Evolutionary conservation across 2,888 invertebrate species (phyloP).

Genomic region (Phorcus lineatus): DNA sequence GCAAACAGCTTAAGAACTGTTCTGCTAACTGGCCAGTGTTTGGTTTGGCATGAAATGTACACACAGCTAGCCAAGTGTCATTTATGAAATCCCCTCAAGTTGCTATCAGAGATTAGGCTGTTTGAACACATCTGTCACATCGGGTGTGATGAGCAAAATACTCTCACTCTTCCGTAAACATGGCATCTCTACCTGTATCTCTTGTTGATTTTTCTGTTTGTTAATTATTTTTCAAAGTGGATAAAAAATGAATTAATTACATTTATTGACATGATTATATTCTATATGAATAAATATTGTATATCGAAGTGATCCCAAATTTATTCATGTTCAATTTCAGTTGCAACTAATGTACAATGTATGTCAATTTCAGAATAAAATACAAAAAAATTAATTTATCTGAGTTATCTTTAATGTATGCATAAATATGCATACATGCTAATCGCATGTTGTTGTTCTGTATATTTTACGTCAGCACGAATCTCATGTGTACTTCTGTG

Average conservation of each 20-base stretch:
- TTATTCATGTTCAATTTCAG: no score
- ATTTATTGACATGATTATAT: no score
- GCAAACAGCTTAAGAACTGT: constrained; percentile 14
- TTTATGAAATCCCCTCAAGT: not conserved
- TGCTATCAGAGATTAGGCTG: constrained; percentile 10
- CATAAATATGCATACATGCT: not conserved
- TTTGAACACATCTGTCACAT: constrained; percentile 19
- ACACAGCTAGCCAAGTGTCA: not conserved
- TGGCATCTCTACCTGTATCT: no score
- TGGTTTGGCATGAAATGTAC: not conserved
- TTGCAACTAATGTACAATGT: no score
- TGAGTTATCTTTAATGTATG: not conserved
- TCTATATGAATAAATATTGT: no score
- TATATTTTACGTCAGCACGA: not conserved
- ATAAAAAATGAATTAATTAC: no score
- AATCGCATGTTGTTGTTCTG: not conserved
- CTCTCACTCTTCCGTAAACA: no score
- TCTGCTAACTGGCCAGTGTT: constrained; percentile 8
- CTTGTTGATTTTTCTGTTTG: no score
- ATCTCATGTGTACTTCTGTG: not conserved
- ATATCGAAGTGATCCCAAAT: no score
- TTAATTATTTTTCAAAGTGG: no score
- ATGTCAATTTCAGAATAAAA: no score
- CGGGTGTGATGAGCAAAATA: not conserved
- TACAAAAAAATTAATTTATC: no score